Base-by-base conservation (phyloP, 2,888 invertebrate genomes). In the Drosophila testacea region DNA sequence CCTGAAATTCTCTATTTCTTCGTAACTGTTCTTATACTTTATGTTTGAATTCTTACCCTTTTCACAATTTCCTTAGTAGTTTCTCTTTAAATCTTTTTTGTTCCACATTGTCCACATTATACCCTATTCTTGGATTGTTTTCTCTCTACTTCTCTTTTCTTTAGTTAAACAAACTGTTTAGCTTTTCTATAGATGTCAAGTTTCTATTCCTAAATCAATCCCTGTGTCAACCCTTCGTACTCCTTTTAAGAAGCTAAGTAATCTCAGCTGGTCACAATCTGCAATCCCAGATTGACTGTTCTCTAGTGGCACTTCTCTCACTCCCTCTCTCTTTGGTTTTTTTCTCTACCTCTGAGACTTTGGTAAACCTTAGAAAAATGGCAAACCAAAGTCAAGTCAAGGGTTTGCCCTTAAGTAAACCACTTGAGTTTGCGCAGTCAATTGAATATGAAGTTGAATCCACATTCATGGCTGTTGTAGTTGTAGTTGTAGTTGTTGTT, bases 371-470 rank as follows among this genome's bases (percentile, higher is more conserved):
- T 59, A 6, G 4, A 10, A 2, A 16, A 28, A 39, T 54, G 64
- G n/a, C 32, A 46, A 59, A 22, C 11, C 55, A 22, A 54, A 61
- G 46, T 32, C 13, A 27, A 55, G 59, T 32, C 13, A 27, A 55
- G 59, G 70, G 50, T 38, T 51, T 62, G 27, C 32, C 59, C 36
- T 51, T 39, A 38, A 52, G 52, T 36, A 50, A 61, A 52, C 60
- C 82, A 69, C 83, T 85, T 48, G 72, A 85, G 81, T 68, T 61
- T 78, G 81, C 69, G 73, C 88, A 88, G 73, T 78, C 83, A 83
- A 81, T 81, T 79, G 88, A 78, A 78, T 73, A 44, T 51, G 55
- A 46, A 41, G 42, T 22, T 50, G 42, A 50, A 27, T 51, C 16
- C 34, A 16, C 47, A 47, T n/a, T 6, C 28, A 47, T 9, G 11